Conservation (phyloP, 2,888 invertebrate genomes). For the Phaedon cochleariae region DNA sequence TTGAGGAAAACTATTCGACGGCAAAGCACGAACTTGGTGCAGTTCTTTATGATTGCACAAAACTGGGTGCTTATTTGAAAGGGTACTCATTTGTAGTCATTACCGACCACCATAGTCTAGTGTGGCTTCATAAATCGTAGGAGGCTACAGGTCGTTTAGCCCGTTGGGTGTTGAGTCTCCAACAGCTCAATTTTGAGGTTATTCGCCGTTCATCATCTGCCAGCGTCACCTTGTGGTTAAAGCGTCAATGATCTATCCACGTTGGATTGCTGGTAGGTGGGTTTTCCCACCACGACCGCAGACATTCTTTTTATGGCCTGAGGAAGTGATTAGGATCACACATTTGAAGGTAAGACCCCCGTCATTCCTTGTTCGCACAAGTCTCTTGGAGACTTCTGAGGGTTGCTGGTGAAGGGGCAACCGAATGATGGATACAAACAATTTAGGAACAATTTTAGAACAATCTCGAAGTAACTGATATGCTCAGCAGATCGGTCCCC, state of each 20-base stretch:
- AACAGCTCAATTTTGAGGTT: conserved; percentile 38
- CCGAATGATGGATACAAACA: too few species aligned
- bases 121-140: conserved; percentile 21
- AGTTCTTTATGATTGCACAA: conserved; percentile 30
- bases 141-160: conserved; percentile 25
- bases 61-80: conserved; percentile 33
- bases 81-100: conserved; percentile 30
- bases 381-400: too few species aligned
- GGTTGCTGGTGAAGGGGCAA: too few species aligned
- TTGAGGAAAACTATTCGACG: conserved; percentile 28
- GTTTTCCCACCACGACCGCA: too few species aligned
- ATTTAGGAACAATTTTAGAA: too few species aligned
- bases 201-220: conserved; percentile 29
- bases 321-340: too few species aligned
- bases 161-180: conserved; percentile 20
- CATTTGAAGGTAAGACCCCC: too few species aligned
- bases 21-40: conserved; percentile 29
- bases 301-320: too few species aligned
- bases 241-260: too few species aligned
- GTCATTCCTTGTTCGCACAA: too few species aligned
- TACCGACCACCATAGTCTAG: conserved; percentile 29
- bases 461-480: conserved; percentile 28
- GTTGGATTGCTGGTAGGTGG: too few species aligned
- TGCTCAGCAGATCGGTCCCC: conserved; percentile 5
- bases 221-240: too few species aligned